Evolutionary conservation across 2,113 vertebrate species (phyloP), one percentile per base, ranked within the genome.

Genomic region (Hippoglossus stenolepis): DNA sequence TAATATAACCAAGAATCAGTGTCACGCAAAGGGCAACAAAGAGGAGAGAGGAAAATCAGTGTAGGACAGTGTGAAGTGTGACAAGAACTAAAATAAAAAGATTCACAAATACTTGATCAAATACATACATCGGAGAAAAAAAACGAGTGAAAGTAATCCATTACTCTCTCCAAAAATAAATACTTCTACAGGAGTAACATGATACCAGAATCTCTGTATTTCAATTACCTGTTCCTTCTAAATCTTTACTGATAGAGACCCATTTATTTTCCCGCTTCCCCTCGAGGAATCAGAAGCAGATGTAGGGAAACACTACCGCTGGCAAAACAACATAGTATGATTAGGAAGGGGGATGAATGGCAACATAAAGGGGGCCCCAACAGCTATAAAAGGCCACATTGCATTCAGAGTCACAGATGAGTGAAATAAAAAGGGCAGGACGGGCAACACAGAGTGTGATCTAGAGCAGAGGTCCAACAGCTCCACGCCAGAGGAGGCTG

Each of bases 281-380:
- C 59, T 13, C 0, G 3, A 82, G 68, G 74, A 93, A 93, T 89
- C 70, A 87, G 78, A 91, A 92, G 81, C 91, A 92, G 87, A 93
- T 93, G 88, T 82, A 90, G 51, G 49, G 72, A 77, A 90, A 86
- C 69, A 24, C 75, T 40, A 77, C 67, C 17, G 7, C 70, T 79
- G 58, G 66, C 69, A 64, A 65, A 88, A 85, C 76, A 82, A 57
- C 76, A 66, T 75, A 17, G 61, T 56, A 38, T 83, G 83, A 90
- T 87, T 70, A 77, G 82, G 58, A 71, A 73, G 51, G 75, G 57
- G 54, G 57, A 54, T 84, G 73, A 89, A 76, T 80, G 80, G 80
- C 69, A 84, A 79, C 68, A 65, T 54, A 38, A 65, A 69, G 75
- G 58, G 21, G 56, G n/a, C 61, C 54, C 49, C 35, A 51, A 66